Base-by-base conservation (phyloP, 2,888 invertebrate species). In the Julus scanicus region DNA sequence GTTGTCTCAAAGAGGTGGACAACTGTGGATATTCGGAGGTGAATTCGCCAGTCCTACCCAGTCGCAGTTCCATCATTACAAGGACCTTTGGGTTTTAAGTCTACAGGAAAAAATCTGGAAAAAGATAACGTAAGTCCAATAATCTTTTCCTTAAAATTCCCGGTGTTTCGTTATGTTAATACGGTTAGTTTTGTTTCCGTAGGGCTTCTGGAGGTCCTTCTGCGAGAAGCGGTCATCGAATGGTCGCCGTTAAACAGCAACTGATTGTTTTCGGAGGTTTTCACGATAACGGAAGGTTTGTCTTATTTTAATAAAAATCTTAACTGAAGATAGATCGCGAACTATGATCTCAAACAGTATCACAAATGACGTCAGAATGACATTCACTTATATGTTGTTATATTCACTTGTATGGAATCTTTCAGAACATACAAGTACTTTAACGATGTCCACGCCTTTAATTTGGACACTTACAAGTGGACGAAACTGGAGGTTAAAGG, bases 41-140 rank as follows among this genome's bases (percentile, higher is more conserved):
- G 98, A 98, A 93, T 98, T 96, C 93, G 96, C 97, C 4, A 97
- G 97, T 91, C 96, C 96, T 0, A 95, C 96, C 0, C 97, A 98
- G 91, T 95, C 96, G 29, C 98, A 98, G 92, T 98, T 97, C 92
- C 96, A 97, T 91, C 98, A 98, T 92, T 98, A 97, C 92, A 95
- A 95, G 91, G 98, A 98, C 92, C 93, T 98, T 0, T 98, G 98
- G 98, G 95, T 96, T 88, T 96, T 95, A 91, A 95, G 96, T 90
- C 92, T 98, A 0, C 94, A 94, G 53, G 94, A 94, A 0, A 95
- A 95, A 90, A 95, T 94, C 91, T 98, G 98, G 98, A 96, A 97
- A 90, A 97, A 97, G 93, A 91, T 94, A 80, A 92, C 91, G 93
- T 94, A 90, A 91, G 92, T 91, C 88, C 29, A 15, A 80, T 37